A percentile compares a stretch with the other conserved stretches of the same genome.
Evolutionary conservation across 2,797 vertebrate genomes (phyloP).

Genomic region (Argentina silus): DNA sequence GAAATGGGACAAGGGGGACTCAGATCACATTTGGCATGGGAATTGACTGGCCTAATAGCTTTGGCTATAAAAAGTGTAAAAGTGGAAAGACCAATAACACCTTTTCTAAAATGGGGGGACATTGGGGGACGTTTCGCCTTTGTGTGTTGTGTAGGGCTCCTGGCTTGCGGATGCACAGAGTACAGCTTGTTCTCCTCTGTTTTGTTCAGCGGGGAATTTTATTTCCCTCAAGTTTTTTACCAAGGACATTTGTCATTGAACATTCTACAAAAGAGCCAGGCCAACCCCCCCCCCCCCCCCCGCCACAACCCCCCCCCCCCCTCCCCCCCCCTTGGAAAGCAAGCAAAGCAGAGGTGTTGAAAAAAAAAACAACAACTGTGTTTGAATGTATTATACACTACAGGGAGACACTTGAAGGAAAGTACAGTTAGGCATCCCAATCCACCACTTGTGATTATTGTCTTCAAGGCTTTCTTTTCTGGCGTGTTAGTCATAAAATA

Average conservation of each 20-base stretch:
- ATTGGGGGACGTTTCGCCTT: conserved; percentile 58
- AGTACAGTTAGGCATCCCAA: neutral
- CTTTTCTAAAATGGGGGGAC: conserved; percentile 56
- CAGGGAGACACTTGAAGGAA: neutral
- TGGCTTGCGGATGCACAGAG: conserved; percentile 48
- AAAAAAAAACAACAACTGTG: neutral
- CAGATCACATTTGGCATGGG: conserved; percentile 68
- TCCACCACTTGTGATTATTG: neutral
- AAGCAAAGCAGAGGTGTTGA: conserved; percentile 27
- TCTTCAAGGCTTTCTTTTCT: neutral
- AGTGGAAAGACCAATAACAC: conserved; percentile 50
- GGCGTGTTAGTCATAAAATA: neutral
- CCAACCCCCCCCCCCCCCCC: conserved; percentile 23
- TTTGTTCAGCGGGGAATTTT: conserved; percentile 62
- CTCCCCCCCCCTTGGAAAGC: conserved; percentile 42
- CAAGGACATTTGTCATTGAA: conserved; percentile 73
- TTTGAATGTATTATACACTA: neutral
- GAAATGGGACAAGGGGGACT: conserved; percentile 64
- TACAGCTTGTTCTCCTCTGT: conserved; percentile 21
- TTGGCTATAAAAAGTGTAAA: conserved; percentile 62
- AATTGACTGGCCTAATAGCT: conserved; percentile 71
- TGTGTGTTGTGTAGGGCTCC: conserved; percentile 59
- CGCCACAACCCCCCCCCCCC: conserved; percentile 9
- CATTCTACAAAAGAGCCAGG: conserved; percentile 50
- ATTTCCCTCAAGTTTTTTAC: conserved; percentile 45